Conservation (phyloP, 2,113 vertebrate species). For the Lepisosteus osseus region DNA sequence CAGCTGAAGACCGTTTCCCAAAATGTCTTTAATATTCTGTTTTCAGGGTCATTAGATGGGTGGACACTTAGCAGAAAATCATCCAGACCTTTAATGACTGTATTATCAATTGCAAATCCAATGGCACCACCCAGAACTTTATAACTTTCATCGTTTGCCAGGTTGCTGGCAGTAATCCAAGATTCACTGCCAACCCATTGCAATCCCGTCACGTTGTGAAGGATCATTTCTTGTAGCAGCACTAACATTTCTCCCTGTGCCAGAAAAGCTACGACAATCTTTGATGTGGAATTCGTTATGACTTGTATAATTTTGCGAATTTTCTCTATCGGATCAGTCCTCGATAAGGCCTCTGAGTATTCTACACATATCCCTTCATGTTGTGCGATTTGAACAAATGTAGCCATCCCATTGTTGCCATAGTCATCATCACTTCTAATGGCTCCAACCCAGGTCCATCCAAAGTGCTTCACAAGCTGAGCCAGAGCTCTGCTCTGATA, state of each 20-base stretch:
- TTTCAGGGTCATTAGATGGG: neutral
- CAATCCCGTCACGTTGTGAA: slow-evolving; percentile 10
- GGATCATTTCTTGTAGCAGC: neutral
- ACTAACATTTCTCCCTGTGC: neutral
- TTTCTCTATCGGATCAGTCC: slow-evolving; percentile 6
- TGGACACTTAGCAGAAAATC: slow-evolving; percentile 15
- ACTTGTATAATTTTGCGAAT: neutral
- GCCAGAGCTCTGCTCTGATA: slow-evolving; percentile 12
- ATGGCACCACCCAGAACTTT: slow-evolving; percentile 9
- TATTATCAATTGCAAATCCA: neutral
- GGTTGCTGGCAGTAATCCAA: slow-evolving; percentile 10
- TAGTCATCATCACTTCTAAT: slow-evolving; percentile 14
- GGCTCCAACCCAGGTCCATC: slow-evolving; percentile 19
- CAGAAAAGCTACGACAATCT: slow-evolving; percentile 15
- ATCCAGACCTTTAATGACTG: slow-evolving; percentile 5
- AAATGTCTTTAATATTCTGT: slow-evolving; percentile 4
- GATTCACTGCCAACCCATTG: slow-evolving; percentile 16
- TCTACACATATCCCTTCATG: slow-evolving; percentile 14
- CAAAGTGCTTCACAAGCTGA: slow-evolving; percentile 12
- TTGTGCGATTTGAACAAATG: neutral
- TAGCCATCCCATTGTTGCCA: slow-evolving; percentile 12
- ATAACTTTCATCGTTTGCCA: neutral
- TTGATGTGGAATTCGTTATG: slow-evolving; percentile 5
- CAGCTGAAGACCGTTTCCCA: slow-evolving; percentile 14
- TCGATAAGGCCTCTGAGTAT: slow-evolving; percentile 7